These are phyloP conservation scores for Paelopatides confundens DNA, from an alignment of 53 echinoderm and acorn worm species.

Conservation along the genomic window DNA sequence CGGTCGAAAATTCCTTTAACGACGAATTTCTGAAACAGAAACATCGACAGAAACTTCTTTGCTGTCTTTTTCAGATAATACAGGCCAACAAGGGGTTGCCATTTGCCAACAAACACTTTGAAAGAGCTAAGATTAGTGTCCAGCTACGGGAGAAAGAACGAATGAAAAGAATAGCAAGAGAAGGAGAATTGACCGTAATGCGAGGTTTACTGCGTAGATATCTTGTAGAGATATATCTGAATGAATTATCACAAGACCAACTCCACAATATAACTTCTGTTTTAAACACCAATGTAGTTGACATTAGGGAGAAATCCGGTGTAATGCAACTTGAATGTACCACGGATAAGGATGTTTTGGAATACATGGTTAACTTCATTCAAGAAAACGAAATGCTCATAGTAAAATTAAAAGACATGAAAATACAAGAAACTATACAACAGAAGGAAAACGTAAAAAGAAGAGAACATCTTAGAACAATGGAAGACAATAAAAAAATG, in stretches of 20 bases:
- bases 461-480: background rate
- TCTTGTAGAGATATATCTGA: background rate
- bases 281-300: background rate
- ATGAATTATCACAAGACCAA: background rate
- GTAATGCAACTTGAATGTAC: background rate
- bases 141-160: background rate
- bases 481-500: background rate
- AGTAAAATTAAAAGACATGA: background rate
- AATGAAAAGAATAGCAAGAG: background rate
- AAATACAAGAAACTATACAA: background rate
- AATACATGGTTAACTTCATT: background rate
- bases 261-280: background rate
- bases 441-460: background rate
- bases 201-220: background rate
- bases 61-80: background rate
- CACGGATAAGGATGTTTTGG: background rate
- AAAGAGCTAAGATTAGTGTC: background rate
- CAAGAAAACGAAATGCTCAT: background rate
- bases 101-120: background rate
- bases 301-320: background rate
- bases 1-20: background rate
- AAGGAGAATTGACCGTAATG: background rate
- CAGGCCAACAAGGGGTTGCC: background rate
- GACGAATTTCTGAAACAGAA: background rate
- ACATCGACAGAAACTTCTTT: constrained; percentile 2